Base-by-base conservation (phyloP, 2,113 vertebrate genomes). In the Accipiter cooperii region DNA sequence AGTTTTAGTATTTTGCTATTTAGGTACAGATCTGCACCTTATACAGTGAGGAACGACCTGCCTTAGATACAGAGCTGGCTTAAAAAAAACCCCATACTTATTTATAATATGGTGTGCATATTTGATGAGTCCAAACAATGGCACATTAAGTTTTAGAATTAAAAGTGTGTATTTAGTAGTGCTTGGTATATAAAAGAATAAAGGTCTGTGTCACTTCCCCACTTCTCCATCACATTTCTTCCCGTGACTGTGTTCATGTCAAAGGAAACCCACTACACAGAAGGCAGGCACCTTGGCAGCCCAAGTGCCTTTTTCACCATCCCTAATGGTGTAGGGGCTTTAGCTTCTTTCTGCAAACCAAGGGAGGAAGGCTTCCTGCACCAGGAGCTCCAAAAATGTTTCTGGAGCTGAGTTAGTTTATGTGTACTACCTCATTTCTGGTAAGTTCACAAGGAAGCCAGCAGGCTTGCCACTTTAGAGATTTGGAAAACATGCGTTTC, bases 21-120 rank as follows among this genome's bases (percentile, higher is more conserved):
- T 82, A 78, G 55, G 64, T 54, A 33, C 51, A 70, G 73, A 77
- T 55, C 73, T 87, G 55, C 40, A 93, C 90, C 47, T 92, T 89
- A n/a, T 40, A 29, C 34, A 77, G 77, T 5, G 31, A 88, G 58
- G 73, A 84, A 69, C 1, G 0, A 49, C 63, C 76, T 61, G 42
- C 38, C 55, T 80, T 16, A 36, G 31, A 31, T 19, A 78, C 17
- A 42, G 58, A 89, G 57, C 3, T 68, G 21, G 49, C 46, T 51
- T 9, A 13, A 79, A 84, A 79, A 13, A 12, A 3, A 9, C 38
- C 0, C 0, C 26, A 44, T 34, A 19, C 20, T 74, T 84, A 55
- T 55, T 68, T 91, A 73, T 51, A 57, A 87, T 68, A 42, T 3
- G 8, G 9, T 15, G 10, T 24, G 22, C 33, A 26, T 8, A 16